Evolutionary conservation across 2,113 vertebrate species (phyloP).

Genomic region (Melierax canorus): DNA sequence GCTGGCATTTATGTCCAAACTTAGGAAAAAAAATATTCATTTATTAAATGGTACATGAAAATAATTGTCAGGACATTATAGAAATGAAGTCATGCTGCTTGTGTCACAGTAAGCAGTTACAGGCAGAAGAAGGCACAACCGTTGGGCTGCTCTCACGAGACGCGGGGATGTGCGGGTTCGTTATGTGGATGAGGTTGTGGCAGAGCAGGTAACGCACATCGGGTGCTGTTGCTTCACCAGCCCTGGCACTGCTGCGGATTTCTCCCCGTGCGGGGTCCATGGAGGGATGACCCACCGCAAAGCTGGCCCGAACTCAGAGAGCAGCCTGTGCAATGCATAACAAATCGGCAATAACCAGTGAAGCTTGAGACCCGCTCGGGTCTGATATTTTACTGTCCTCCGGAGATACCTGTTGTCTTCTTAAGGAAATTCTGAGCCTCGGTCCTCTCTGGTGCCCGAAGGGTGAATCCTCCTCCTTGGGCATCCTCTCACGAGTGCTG

Average conservation of each 20-base stretch:
- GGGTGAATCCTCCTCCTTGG: neutral
- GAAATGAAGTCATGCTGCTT: neutral
- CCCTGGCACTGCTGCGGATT: neutral
- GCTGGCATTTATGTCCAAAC: conserved; percentile 44
- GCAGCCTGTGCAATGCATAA: neutral
- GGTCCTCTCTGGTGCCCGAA: rapidly evolving
- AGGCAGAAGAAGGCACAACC: rapidly evolving
- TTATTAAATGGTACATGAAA: neutral
- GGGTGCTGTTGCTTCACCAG: rapidly evolving
- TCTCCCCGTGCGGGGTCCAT: rapidly evolving
- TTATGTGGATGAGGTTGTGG: rapidly evolving
- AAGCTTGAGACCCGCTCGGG: neutral
- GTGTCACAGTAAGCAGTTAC: neutral
- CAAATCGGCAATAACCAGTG: rapidly evolving
- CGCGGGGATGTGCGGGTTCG: rapidly evolving
- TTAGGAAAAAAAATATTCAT: conserved; percentile 13
- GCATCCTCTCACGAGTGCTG: neutral
- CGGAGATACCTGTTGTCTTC: neutral
- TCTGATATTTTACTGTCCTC: neutral
- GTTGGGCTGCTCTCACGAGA: neutral
- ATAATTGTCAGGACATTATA: neutral
- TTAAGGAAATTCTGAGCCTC: neutral
- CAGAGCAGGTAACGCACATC: rapidly evolving
- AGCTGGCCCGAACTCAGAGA: rapidly evolving
- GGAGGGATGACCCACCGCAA: neutral